Percentiles rank a stretch among this genome's conserved stretches.
These are phyloP conservation scores for Drosophila pseudotakahashii DNA, from an alignment of 2,888 invertebrate species.

Conservation along the genomic window DNA sequence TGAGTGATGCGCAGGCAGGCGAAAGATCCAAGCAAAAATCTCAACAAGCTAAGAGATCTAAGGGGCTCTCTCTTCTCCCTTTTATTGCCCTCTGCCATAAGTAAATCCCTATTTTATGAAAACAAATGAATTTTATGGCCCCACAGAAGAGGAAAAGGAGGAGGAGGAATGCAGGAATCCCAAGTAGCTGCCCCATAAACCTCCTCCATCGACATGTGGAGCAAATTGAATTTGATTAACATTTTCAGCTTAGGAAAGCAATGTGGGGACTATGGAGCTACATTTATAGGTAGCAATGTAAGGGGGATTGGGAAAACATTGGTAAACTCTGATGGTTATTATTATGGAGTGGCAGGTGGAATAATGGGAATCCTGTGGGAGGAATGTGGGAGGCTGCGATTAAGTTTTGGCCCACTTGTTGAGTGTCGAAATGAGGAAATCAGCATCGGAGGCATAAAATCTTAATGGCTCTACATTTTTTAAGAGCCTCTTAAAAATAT, in stretches of 20 bases:
- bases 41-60: conserved; percentile 6
- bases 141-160: neutral
- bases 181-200: conserved; percentile 44
- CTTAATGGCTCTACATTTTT: neutral
- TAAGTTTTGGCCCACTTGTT: conserved; percentile 17
- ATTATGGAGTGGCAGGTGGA: conserved; percentile 39
- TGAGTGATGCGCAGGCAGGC: conserved; percentile 52
- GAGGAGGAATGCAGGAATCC: neutral
- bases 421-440: neutral
- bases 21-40: conserved; percentile 35
- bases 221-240: conserved; percentile 73
- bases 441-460: neutral
- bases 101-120: conserved; percentile 75
- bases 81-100: conserved; percentile 57
- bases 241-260: conserved; percentile 12
- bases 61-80: neutral
- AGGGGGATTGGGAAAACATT: neutral
- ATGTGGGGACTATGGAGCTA: conserved; percentile 3
- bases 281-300: neutral
- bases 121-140: conserved; percentile 75
- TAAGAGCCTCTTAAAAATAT: neutral
- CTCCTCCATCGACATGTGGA: conserved; percentile 50
- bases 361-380: too few relatives aligned
- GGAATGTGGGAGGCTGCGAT: too few relatives aligned
- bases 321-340: conserved; percentile 35